Evolutionary conservation across 37 sponge, comb jelly and placozoan genomes (phyloP), one percentile per base, ranked within the genome.

Genomic region (Tethya wilhelma): DNA sequence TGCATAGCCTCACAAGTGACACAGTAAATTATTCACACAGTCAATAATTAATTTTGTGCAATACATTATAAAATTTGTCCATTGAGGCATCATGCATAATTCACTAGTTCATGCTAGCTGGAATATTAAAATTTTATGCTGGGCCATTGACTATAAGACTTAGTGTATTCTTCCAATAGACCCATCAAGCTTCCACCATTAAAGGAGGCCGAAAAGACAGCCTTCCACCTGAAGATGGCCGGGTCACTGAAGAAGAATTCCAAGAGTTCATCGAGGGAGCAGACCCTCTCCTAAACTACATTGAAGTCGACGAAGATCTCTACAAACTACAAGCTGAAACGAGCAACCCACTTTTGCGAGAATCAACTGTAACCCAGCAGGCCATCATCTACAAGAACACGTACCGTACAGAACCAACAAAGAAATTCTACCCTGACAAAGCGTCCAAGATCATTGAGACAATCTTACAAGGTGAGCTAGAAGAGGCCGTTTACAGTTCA

Each of bases 401-500:
- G 1, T 89, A 79, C 75, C 85, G 67, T 28, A 58, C 79, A 63
- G 75, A 85, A 49, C 91, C 91, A 20, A 28, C 25, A 14, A 71
- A 62, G 19, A 64, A 43, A 40, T 86, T 90, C 56, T 73, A 26
- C 1, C 75, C 79, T 22, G 71, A 56, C 37, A 49, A 77, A 75
- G 86, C 53, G 33, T 9, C 33, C 9, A 64, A 25, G 22, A 74
- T 81, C 29, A 90, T 90, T 12, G 55, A 73, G 38, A 49, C 22
- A 17, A 37, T 42, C 32, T 67, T 90, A 6, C 39, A 55, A 37
- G 71, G 74, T 6, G 53, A 38, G 22, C 72, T 90, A 36, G 73
- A 34, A 30, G 82, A 59, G 19, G 41, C 43, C 38, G 31, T 25
- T 0, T 90, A 90, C 72, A 71, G 67, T 19, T 49, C 53, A 1